Evolutionary conservation across 1,140 invertebrate genomes (phyloP).

Genomic region (Zaprionus davidi): DNA sequence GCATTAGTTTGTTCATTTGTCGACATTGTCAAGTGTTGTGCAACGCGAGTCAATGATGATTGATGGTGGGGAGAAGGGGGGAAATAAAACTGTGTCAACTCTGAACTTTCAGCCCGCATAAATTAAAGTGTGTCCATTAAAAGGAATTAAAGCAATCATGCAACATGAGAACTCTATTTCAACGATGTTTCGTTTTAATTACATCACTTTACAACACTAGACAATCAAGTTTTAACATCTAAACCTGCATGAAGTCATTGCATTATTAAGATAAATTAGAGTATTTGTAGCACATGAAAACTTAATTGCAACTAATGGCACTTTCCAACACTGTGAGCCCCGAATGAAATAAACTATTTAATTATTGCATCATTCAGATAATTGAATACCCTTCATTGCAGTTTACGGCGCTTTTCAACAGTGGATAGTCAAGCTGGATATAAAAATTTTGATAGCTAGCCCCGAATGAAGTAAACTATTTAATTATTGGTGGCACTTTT

Average conservation of each 20-base stretch:
- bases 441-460: no score
- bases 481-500: no score
- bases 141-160: not conserved
- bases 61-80: not conserved
- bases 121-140: not conserved
- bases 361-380: no score
- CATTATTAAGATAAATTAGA: not conserved
- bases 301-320: not conserved
- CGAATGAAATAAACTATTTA: no score
- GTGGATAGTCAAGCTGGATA: no score
- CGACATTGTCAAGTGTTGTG: conserved; percentile 22
- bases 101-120: conserved; percentile 18
- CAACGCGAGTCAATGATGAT: conserved; percentile 33
- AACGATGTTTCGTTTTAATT: no score
- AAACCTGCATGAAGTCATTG: not conserved
- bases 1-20: conserved; percentile 41
- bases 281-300: not conserved
- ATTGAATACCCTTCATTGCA: no score
- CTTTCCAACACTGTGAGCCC: not conserved
- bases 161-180: not conserved
- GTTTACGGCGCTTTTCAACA: no score
- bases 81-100: conserved; percentile 38
- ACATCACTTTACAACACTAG: no score
- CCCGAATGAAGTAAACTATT: no score
- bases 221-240: no score